Conservation (phyloP, 2,797 vertebrate genomes). For the Notamacropus eugenii region DNA sequence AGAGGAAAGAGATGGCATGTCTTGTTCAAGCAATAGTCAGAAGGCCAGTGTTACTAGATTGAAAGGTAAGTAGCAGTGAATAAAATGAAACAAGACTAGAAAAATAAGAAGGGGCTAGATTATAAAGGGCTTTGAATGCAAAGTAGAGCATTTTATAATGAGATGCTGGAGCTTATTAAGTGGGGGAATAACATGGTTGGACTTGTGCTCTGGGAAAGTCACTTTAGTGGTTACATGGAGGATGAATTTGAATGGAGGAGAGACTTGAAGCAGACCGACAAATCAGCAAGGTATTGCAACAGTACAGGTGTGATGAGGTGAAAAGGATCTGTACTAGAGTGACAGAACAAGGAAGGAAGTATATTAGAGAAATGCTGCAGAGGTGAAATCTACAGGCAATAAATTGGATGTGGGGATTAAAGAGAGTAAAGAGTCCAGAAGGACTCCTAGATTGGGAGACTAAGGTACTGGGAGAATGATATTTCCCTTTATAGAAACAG, state of each 20-base stretch:
- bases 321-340: background rate
- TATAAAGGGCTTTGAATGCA: background rate
- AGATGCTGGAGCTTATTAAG: background rate
- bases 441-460: background rate
- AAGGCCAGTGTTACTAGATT: background rate
- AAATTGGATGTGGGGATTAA: background rate
- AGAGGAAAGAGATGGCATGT: background rate
- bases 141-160: background rate
- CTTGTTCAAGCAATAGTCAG: background rate
- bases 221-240: background rate
- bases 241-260: background rate
- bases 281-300: background rate
- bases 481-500: background rate
- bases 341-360: background rate
- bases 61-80: background rate
- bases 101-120: background rate
- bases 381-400: background rate
- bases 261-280: background rate
- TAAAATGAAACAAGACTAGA: background rate
- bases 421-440: background rate
- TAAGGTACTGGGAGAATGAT: background rate
- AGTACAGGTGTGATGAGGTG: background rate
- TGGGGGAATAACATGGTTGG: background rate
- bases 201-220: background rate
- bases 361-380: background rate